Base-by-base conservation (phyloP, 2,113 vertebrate species). In the Spheniscus mendiculus region DNA sequence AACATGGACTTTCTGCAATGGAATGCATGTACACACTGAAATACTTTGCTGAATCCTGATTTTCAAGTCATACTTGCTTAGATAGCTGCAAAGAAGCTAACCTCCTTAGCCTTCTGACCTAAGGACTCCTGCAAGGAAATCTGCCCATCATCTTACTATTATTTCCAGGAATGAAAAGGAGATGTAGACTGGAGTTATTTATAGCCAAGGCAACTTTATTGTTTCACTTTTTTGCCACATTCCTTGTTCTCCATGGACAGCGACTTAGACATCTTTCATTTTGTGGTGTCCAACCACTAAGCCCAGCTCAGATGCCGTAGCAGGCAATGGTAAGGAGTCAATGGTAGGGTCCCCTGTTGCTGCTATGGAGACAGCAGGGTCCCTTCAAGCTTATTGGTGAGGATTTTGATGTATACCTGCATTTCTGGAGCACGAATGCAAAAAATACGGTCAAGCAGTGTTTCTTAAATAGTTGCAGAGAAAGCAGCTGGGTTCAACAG, bases 261-360 rank as follows among this genome's bases (percentile, higher is more conserved):
- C 10, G 50, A 13, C 19, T 71, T 34, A 10, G 70, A 47, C 0
- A 0, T 29, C 34, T 19, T 20, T 40, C 27, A 15, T 49, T 23
- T 19, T 20, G 18, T 38, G 9, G 25, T 50, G 36, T 25, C 53
- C 42, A 56, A 29, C 26, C 55, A 10, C 38, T 5, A 25, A 73
- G 59, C 16, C 23, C 27, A 30, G 30, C 59, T 63, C 53, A 30
- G 26, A 32, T 20, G 19, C 49, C 23, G 6, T 6, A 47, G 25
- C 2, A 50, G 42, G 9, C 12, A 38, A 50, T 30, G 47, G 27
- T 55, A 53, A 49, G n/a, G 49, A 29, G 14, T 17, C 38, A 12
- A 3, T 14, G 25, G 11, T 5, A 38, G 19, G 7, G 16, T 71
- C 20, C 10, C 6, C 7, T 34, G 0, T 4, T 25, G 34, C n/a